A percentile compares a stretch with the other conserved stretches of the same genome.
Conservation (phyloP, 2,797 vertebrate species). For the Carcharodon carcharias region DNA sequence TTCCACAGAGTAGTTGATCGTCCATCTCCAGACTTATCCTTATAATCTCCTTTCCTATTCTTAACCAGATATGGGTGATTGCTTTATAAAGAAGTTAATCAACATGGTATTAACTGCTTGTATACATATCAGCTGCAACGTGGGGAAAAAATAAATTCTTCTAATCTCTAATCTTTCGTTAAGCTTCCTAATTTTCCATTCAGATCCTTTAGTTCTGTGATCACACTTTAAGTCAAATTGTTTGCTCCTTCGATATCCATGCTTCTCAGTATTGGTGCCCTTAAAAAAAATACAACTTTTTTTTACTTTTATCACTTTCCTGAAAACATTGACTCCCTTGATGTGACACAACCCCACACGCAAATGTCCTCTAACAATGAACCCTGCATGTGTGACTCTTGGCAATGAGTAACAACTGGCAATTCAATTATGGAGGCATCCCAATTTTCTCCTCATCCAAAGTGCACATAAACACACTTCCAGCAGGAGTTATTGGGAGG, state of each 20-base stretch:
- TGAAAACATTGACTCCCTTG: not conserved
- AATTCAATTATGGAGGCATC: not conserved
- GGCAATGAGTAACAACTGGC: not conserved
- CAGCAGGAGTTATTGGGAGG: too few relatives aligned
- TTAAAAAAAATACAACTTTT: not conserved
- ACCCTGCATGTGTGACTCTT: not conserved
- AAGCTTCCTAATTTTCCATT: not conserved
- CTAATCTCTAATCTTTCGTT: constrained; percentile 2
- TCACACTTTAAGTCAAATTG: not conserved
- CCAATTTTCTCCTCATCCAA: not conserved
- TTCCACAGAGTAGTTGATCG: not conserved
- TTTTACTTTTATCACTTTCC: not conserved
- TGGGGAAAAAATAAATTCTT: not conserved
- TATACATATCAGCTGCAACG: not conserved
- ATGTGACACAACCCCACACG: not conserved
- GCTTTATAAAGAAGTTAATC: not conserved
- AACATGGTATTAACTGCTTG: not conserved
- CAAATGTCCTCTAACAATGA: not conserved
- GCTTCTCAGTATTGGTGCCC: too few relatives aligned
- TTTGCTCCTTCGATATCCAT: not conserved
- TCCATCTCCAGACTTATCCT: not conserved
- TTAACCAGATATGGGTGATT: not conserved
- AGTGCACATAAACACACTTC: not conserved
- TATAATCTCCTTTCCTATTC: constrained; percentile 4
- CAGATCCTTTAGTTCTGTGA: constrained; percentile 2